Evolutionary conservation across 2,888 invertebrate genomes (phyloP), one percentile per base, ranked within the genome.

Genomic region (Epinotia nisella): DNA sequence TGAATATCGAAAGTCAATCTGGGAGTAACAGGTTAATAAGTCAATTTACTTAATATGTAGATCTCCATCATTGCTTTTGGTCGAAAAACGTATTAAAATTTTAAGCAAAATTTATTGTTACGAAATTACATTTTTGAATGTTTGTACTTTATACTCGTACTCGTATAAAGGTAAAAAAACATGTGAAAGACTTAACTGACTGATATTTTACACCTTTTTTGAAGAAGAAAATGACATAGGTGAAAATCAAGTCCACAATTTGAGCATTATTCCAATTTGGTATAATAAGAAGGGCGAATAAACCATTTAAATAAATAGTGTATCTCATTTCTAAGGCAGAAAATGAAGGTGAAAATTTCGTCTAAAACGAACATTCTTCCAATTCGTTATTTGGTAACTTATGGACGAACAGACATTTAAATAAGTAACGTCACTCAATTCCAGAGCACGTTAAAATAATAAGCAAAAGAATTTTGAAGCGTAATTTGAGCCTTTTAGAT

Each of bases 401-500:
- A 49, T n/a, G 49, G 7, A 5, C 7, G 7, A 49, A 49, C 3
- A n/a, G n/a, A 49, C 49, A 5, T n/a, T 49, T 5, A 49, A 49
- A 49, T 49, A n/a, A n/a, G n/a, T n/a, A 24, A 1, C 3, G 21
- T 56, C 56, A 9, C 10, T 39, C 10, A 59, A 59, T 19, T 19
- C 15, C 24, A 45, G 9, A 35, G 11, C 51, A 66, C 1, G 39
- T 19, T 35, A 29, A 35, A 39, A 58, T n/a, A 19, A 59, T 59
- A 59, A 59, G 39, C 17, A 55, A 56, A 9, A 19, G 13, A n/a
- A 21, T 24, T 4, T 45, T 49, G 39, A 53, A 29, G 21, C 11
- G 21, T 41, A 45, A 17, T 70, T 29, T 29, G 70, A 61, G 24
- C 70, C 61, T n/a, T 58, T 51, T 39, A 61, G 11, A 51, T 35